phyloP scores from a whole-genome alignment of 2,797 vertebrate genomes.

The Holocentrus rufus region DNA sequence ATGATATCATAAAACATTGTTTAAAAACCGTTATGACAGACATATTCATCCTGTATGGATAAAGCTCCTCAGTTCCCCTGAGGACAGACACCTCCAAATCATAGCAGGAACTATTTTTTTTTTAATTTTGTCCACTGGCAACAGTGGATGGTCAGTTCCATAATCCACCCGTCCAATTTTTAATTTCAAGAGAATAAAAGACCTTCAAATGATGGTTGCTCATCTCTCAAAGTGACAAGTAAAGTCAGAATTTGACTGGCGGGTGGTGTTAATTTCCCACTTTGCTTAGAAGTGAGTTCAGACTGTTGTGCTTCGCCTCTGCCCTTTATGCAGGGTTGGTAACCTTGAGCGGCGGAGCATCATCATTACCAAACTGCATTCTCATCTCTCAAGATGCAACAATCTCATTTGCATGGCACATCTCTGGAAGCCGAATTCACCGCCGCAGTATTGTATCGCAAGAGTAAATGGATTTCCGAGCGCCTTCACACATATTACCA shows the following conservation, averaged over 20 bases:
- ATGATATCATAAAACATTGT: constrained; percentile 22
- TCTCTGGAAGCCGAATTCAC: constrained; percentile 65
- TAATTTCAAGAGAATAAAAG: not conserved
- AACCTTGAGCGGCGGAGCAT: constrained; percentile 64
- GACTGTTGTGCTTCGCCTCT: constrained; percentile 17
- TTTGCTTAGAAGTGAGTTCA: constrained; percentile 40
- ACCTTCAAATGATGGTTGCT: not conserved
- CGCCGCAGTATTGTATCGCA: constrained; percentile 68
- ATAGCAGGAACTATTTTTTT: not conserved
- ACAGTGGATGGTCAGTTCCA: not conserved
- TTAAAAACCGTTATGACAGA: constrained; percentile 11
- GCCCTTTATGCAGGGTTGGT: constrained; percentile 57
- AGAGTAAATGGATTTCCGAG: constrained; percentile 76
- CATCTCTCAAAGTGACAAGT: not conserved
- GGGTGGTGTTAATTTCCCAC: constrained; percentile 6
- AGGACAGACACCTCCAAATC: not conserved
- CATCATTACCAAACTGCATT: constrained; percentile 63
- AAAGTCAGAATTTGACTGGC: not conserved
- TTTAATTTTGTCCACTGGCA: not conserved
- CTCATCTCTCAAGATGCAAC: constrained; percentile 70
- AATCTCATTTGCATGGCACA: constrained; percentile 74
- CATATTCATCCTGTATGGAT: constrained; percentile 13
- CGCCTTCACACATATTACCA: constrained; percentile 69
- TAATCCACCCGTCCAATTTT: not conserved
- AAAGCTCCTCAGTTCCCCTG: not conserved